Percentiles rank a stretch among this genome's conserved stretches.
Conservation (phyloP, 2,113 vertebrate species). For the Cryptotis parvus region DNA sequence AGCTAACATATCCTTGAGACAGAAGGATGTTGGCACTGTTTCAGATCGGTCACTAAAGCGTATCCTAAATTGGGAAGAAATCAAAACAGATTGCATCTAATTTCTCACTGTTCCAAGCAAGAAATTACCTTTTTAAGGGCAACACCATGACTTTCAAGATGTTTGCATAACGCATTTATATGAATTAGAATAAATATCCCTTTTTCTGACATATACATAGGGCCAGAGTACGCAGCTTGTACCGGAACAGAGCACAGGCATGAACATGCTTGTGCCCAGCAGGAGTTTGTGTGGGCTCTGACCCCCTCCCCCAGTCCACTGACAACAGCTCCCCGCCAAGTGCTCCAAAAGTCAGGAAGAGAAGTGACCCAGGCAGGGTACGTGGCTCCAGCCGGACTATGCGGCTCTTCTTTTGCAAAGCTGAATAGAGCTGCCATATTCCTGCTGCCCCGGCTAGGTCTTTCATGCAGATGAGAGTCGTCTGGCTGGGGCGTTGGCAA, state of each 20-base stretch:
- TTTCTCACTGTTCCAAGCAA: constrained; percentile 80
- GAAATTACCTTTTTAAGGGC: constrained; percentile 76
- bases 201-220: not conserved
- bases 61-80: constrained; percentile 74
- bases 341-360: too few relatives aligned
- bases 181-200: not conserved
- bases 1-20: constrained; percentile 56
- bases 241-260: not conserved
- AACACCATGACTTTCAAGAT: constrained; percentile 66
- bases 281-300: too few relatives aligned
- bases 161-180: constrained; percentile 35
- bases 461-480: too few relatives aligned
- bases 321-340: too few relatives aligned
- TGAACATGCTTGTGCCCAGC: not conserved
- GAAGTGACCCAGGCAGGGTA: too few relatives aligned
- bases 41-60: constrained; percentile 75
- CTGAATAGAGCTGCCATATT: too few relatives aligned
- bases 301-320: too few relatives aligned
- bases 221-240: not conserved
- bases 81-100: constrained; percentile 81
- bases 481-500: too few relatives aligned
- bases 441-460: too few relatives aligned
- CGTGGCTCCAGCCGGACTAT: too few relatives aligned
- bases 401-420: too few relatives aligned
- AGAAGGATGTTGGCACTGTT: constrained; percentile 56